Percentiles rank a stretch among this genome's conserved stretches.
These are phyloP conservation scores for Gallinago undulata DNA, from an alignment of 2,113 vertebrate genomes.

Conservation along the genomic window DNA sequence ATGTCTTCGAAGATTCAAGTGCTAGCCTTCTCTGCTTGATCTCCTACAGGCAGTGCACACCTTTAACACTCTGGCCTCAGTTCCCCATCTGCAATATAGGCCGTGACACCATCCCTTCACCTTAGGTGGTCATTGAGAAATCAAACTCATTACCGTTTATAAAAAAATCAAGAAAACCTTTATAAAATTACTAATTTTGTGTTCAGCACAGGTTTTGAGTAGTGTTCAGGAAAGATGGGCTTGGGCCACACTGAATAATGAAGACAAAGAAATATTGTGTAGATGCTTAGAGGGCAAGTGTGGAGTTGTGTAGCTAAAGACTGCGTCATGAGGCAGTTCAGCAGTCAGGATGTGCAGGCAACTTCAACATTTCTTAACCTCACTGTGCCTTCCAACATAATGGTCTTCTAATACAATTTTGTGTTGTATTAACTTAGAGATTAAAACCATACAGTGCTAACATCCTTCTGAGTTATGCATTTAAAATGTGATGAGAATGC, in stretches of 20 bases:
- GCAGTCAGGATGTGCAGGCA: slow-evolving; percentile 1
- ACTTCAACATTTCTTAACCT: slow-evolving; percentile 1
- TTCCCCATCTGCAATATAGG: background rate
- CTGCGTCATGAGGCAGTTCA: background rate
- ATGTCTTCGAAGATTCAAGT: background rate
- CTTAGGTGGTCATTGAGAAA: background rate
- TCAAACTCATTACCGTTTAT: background rate
- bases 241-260: background rate
- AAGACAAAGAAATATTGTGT: background rate
- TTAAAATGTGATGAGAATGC: background rate
- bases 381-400: background rate
- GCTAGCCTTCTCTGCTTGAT: background rate
- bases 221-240: background rate
- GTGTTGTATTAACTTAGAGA: background rate
- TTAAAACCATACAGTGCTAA: background rate
- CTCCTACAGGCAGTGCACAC: background rate
- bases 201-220: background rate
- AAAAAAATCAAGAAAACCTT: background rate
- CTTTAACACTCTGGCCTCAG: background rate
- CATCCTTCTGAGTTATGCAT: background rate
- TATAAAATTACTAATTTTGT: background rate
- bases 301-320: background rate
- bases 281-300: background rate
- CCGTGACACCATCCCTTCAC: background rate
- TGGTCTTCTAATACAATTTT: slow-evolving; percentile 4